Percentiles rank a stretch among this genome's conserved stretches.
Conservation (phyloP, 2,888 invertebrate species). For the Eugnorisma glareosa region DNA sequence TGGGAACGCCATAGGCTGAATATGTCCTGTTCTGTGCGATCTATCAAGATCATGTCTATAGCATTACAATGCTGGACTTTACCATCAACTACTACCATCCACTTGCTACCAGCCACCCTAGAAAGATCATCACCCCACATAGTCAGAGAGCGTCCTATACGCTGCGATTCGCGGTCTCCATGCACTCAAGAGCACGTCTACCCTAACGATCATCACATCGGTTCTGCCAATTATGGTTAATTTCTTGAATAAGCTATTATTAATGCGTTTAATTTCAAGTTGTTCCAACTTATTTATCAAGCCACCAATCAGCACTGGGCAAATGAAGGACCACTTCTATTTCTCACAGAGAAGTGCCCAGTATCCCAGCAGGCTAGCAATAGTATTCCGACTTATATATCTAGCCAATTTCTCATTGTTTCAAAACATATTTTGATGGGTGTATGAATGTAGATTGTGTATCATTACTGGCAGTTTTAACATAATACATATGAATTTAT, state of each 20-base stretch:
- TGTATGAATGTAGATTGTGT: conserved; percentile 34
- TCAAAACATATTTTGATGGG: conserved; percentile 29
- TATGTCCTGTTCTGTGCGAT: background rate
- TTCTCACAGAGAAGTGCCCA: background rate
- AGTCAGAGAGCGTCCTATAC: background rate
- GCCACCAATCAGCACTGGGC: background rate
- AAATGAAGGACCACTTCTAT: background rate
- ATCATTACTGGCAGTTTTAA: conserved; percentile 51
- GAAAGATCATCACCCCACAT: background rate
- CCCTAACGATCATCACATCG: too few relatives aligned
- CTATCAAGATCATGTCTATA: background rate
- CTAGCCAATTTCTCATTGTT: background rate
- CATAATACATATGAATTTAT: conserved; percentile 56
- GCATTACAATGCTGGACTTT: background rate
- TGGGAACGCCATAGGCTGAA: too few relatives aligned
- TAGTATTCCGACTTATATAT: background rate
- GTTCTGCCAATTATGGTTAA: background rate
- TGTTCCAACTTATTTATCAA: background rate
- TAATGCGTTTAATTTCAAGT: background rate
- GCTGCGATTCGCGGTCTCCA: background rate
- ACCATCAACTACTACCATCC: background rate
- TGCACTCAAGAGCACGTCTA: background rate
- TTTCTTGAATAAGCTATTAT: too few relatives aligned
- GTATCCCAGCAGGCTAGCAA: background rate
- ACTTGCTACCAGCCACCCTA: background rate